Base-by-base conservation (phyloP, 2,888 invertebrate species). In the Pseudococcus viburni region DNA sequence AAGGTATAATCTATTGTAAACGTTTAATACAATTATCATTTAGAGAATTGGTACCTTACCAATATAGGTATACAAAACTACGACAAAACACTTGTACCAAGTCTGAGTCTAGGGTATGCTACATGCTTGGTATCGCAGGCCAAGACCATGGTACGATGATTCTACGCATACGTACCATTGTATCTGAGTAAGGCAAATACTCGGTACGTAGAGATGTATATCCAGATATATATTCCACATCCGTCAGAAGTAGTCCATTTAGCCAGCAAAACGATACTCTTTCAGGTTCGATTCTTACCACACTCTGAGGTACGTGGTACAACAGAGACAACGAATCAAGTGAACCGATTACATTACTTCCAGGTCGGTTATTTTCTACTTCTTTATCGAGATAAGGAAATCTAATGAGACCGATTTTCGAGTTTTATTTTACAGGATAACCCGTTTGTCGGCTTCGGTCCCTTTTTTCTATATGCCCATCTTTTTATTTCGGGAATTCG, bases 341-440 rank as follows among this genome's bases (percentile, higher is more conserved):
- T 46, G 80, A 83, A 83, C 85, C 85, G 85, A 85, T 55, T 85
- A 39, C 19, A 85, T 85, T 85, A 85, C 85, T 85, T 85, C 59
- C 85, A 64, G 64, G 59, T 85, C 85, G 85, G 64, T 85, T 85
- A 64, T 85, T 85, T 85, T 64, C 55, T 64, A 85, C 39, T 42
- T 59, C 59, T 85, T 59, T 39, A 85, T 85, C 85, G 85, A 59
- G 85, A 85, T 85, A 85, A 85, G 85, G 26, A 85, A 85, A 55
- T 85, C 59, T 85, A 85, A 85, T 85, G 85, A 85, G 85, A 85
- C 59, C 85, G 64, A 85, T 85, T 85, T 85, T 85, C 80, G 80
- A 83, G 80, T 83, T 83, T 83, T 83, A 83, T 83, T 83, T 83
- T 83, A 83, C 80, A 33, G 42, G 80, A 83, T 83, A 83, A 83